These are phyloP conservation scores for Tricholaema leucomelas DNA, from an alignment of 2,113 vertebrate species.

Conservation along the genomic window DNA sequence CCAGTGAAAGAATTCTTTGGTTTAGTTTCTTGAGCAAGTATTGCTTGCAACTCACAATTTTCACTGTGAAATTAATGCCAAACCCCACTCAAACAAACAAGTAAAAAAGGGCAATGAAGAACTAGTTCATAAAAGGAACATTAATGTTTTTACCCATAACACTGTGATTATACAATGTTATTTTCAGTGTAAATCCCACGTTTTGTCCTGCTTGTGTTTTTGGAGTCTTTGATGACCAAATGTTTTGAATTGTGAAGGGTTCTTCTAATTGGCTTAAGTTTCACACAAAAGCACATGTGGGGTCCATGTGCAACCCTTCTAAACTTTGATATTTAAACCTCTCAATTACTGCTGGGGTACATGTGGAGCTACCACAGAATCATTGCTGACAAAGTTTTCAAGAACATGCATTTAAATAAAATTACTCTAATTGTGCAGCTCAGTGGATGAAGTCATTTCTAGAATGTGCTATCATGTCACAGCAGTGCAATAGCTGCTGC, in stretches of 20 bases:
- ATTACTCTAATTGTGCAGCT: not conserved
- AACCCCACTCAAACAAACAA: not conserved
- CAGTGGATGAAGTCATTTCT: not conserved
- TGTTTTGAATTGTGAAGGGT: constrained; percentile 5
- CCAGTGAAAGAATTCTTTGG: not conserved
- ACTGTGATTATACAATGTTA: not conserved
- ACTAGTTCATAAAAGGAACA: not conserved
- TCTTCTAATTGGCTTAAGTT: not conserved
- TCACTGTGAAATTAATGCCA: not conserved
- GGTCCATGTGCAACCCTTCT: not conserved
- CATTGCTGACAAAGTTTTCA: not conserved
- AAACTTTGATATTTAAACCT: constrained; percentile 2
- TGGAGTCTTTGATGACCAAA: constrained; percentile 14
- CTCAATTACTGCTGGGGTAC: not conserved
- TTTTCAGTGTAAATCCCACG: constrained; percentile 27
- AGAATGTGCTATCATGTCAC: accelerated
- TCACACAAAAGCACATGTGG: not conserved
- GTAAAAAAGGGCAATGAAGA: not conserved
- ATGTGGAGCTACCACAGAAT: not conserved
- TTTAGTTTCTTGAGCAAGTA: constrained; percentile 1
- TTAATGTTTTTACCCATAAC: not conserved
- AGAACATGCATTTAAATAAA: not conserved
- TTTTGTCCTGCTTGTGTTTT: constrained; percentile 5
- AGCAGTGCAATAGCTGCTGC: not conserved
- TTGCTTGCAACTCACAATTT: constrained; percentile 5